Percentiles rank a stretch among this genome's conserved stretches.
Conservation (phyloP, 1,140 invertebrate species). For the Drosophila kurseongensis region DNA sequence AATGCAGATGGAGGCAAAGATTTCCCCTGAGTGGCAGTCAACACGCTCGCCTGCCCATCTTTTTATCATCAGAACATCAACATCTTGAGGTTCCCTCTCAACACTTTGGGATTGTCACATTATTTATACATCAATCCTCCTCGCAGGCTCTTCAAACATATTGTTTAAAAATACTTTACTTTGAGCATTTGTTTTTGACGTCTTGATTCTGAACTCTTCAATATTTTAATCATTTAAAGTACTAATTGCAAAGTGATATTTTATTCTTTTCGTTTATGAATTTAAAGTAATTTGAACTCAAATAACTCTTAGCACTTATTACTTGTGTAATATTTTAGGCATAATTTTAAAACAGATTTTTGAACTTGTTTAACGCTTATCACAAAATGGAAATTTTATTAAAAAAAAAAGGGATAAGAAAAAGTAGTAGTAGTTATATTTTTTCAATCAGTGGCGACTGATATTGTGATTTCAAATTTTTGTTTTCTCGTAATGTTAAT, state of each 20-base stretch:
- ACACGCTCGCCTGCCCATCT: slow-evolving; percentile 46
- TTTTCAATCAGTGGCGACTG: too few species aligned
- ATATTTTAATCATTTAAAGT: not conserved
- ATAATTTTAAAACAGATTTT: too few species aligned
- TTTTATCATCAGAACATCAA: slow-evolving; percentile 47
- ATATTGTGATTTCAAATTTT: too few species aligned
- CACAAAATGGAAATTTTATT: too few species aligned
- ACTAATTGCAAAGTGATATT: not conserved
- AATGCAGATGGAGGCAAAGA: slow-evolving; percentile 47
- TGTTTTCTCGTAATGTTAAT: too few species aligned
- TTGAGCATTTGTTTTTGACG: not conserved
- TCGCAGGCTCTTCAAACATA: not conserved
- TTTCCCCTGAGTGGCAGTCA: slow-evolving; percentile 70
- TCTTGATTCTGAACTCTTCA: not conserved
- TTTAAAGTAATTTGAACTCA: too few species aligned
- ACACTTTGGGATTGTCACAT: slow-evolving; percentile 59
- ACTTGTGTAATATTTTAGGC: too few species aligned
- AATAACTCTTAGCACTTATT: too few species aligned
- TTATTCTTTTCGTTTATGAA: too few species aligned
- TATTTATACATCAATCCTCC: slow-evolving; percentile 32
- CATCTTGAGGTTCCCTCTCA: slow-evolving; percentile 50
- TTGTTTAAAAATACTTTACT: slow-evolving; percentile 1
- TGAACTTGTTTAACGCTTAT: too few species aligned
- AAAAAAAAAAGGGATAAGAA: too few species aligned
- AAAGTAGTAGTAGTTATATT: too few species aligned